phyloP scores from a whole-genome alignment of 2,888 invertebrate genomes.

The Heliconius charithonia region DNA sequence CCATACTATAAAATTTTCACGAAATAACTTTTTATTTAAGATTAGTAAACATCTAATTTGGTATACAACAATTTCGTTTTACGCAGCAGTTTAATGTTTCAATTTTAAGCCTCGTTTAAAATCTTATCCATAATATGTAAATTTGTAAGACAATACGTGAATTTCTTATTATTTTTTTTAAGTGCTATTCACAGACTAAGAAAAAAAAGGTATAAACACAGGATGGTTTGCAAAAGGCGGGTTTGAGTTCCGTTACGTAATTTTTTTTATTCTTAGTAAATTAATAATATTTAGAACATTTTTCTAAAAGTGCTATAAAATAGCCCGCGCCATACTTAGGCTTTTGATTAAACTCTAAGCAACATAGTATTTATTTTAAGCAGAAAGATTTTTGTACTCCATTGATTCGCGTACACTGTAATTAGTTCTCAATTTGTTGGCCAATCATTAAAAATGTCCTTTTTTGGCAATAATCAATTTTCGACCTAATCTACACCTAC shows the following conservation, averaged over 20 bases:
- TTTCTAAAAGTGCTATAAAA: too few species aligned
- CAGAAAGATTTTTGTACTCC: too few species aligned
- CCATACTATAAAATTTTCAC: not conserved
- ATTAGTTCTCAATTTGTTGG: too few species aligned
- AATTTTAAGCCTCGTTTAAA: not conserved
- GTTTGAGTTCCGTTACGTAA: not conserved
- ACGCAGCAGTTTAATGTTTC: conserved; percentile 15
- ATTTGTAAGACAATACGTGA: not conserved
- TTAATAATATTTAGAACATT: too few species aligned
- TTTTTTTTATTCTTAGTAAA: too few species aligned
- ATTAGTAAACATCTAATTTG: not conserved
- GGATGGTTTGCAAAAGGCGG: not conserved
- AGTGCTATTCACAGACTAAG: not conserved
- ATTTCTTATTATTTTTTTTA: not conserved
- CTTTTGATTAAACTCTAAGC: too few species aligned
- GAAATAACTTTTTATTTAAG: not conserved
- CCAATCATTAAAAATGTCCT: too few species aligned
- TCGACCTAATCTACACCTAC: too few species aligned
- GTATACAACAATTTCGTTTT: not conserved
- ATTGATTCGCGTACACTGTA: too few species aligned
- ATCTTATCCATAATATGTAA: not conserved
- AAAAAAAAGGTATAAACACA: not conserved
- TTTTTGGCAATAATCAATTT: too few species aligned
- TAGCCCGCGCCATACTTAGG: too few species aligned
- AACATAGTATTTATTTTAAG: too few species aligned